Percentiles rank a stretch among this genome's conserved stretches.
Evolutionary conservation across 2,797 vertebrate species (phyloP).

Genomic region (Enoplosus armatus): DNA sequence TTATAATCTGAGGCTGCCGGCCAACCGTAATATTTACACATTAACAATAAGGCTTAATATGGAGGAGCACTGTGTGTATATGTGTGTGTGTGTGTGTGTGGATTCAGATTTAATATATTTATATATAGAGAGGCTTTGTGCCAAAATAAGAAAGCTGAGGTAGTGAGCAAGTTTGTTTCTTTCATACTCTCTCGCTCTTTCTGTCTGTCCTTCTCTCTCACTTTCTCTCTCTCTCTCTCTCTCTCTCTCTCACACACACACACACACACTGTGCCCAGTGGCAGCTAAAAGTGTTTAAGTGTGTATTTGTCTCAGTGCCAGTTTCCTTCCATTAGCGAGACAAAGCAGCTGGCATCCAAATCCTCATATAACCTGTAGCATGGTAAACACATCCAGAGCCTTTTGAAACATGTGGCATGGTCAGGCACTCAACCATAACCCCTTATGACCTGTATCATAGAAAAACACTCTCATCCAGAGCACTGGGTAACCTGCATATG

Average conservation of each 20-base stretch:
- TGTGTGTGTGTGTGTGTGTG: neutral
- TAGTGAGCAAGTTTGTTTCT: constrained; percentile 16
- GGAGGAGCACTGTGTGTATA: constrained; percentile 1
- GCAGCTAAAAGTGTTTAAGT: constrained; percentile 55
- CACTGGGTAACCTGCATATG: neutral
- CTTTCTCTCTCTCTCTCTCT: neutral
- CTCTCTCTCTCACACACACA: neutral
- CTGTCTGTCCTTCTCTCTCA: neutral
- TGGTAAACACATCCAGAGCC: constrained; percentile 12
- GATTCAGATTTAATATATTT: constrained; percentile 30
- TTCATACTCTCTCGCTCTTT: neutral
- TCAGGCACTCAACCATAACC: constrained; percentile 16
- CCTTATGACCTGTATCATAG: neutral
- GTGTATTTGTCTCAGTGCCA: constrained; percentile 69
- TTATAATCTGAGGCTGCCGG: constrained; percentile 42
- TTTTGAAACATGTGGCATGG: constrained; percentile 1
- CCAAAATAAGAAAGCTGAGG: constrained; percentile 37
- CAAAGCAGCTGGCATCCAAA: constrained; percentile 51
- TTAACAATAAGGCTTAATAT: constrained; percentile 55
- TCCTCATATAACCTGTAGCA: constrained; percentile 37
- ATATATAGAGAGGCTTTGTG: constrained; percentile 12
- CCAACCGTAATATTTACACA: constrained; percentile 66
- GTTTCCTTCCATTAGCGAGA: constrained; percentile 70
- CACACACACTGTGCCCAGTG: constrained; percentile 30
- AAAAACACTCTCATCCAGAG: neutral